Evolutionary conservation across 1,140 invertebrate genomes (phyloP), one percentile per base, ranked within the genome.

Genomic region (Conus ventricosus): DNA sequence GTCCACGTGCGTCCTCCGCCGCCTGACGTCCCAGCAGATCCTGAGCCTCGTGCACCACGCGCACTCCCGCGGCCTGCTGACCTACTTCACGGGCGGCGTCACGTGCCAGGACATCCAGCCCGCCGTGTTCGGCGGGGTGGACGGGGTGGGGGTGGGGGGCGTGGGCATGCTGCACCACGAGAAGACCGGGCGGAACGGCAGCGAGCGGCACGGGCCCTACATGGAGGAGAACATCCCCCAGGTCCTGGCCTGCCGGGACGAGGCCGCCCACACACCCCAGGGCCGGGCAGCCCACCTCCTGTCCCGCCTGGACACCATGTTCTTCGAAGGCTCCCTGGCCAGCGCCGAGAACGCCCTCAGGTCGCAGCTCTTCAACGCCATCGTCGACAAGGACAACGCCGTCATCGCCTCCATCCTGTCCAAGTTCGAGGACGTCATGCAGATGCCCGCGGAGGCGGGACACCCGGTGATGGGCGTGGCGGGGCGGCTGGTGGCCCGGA

Each of bases 221-320:
- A 88, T 87, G 89, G 89, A 90, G 67, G 89, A 90, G 85, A 90
- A 90, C 80, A 90, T 90, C 78, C 89, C 89, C 0, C 53, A 57
- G 55, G 17, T 57, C 15, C 53, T 83, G 53, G 54, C 81, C 13
- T 39, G 25, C 27, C 25, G 76, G 8, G 76, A 80, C 76, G 25
- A 80, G 54, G 23, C 81, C 11, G 81, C 53, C n/a, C 39, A 15
- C 23, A 60, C 23, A 11, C 25, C 87, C 10, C 54, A 85, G 10
- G 89, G 84, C 75, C 39, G 81, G 15, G 89, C 63, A 4, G 89
- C 88, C 20, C 84, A 87, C 27, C 85, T 90, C n/a, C 85, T 90
- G 55, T 76, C 88, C 25, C 76, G 89, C n/a, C 78, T 90, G 67
- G 87, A 90, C 81, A 87, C 89, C 57, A 90, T 90, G 89, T 90